Percentiles rank a stretch among this genome's conserved stretches.
Evolutionary conservation across 2,888 invertebrate species (phyloP).

Genomic region (Drosophila emarginata): DNA sequence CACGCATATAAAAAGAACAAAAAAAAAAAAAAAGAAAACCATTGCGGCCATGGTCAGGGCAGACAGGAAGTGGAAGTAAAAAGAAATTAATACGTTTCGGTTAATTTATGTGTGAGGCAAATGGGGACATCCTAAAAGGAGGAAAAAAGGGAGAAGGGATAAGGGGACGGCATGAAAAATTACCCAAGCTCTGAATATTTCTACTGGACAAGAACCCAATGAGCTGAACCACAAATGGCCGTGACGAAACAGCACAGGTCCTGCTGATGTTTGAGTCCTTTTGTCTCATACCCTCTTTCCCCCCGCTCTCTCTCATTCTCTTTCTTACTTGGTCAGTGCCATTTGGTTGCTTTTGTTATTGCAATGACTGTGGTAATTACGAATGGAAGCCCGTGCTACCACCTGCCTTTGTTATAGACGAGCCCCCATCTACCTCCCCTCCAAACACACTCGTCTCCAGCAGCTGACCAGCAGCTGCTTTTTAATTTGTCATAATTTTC

Average conservation of each 20-base stretch:
- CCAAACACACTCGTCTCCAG: neutral
- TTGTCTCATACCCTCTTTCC: conserved; percentile 65
- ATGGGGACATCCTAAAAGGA: neutral
- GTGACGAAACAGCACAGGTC: conserved; percentile 54
- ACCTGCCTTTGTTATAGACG: conserved; percentile 51
- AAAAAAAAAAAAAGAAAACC: neutral
- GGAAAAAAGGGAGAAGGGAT: conserved; percentile 8
- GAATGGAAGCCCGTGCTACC: conserved; percentile 24
- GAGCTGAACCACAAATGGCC: conserved; percentile 78
- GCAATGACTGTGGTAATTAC: conserved; percentile 67
- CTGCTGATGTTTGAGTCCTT: conserved; percentile 40
- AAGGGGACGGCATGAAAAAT: conserved; percentile 64
- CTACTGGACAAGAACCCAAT: conserved; percentile 54
- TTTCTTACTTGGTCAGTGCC: conserved; percentile 20
- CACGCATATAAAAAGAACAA: conserved; percentile 68
- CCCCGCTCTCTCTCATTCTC: neutral
- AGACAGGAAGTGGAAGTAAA: conserved; percentile 44
- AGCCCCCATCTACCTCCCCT: neutral
- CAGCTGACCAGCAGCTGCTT: conserved; percentile 37
- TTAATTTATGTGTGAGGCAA: conserved; percentile 67
- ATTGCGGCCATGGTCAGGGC: neutral
- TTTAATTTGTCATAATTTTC: conserved; percentile 74
- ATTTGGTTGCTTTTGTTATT: conserved; percentile 71
- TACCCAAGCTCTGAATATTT: conserved; percentile 36
- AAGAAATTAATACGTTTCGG: conserved; percentile 78